These are phyloP conservation scores for Paracentrotus lividus DNA, from an alignment of 53 echinoderm and acorn worm species.

Conservation along the genomic window DNA sequence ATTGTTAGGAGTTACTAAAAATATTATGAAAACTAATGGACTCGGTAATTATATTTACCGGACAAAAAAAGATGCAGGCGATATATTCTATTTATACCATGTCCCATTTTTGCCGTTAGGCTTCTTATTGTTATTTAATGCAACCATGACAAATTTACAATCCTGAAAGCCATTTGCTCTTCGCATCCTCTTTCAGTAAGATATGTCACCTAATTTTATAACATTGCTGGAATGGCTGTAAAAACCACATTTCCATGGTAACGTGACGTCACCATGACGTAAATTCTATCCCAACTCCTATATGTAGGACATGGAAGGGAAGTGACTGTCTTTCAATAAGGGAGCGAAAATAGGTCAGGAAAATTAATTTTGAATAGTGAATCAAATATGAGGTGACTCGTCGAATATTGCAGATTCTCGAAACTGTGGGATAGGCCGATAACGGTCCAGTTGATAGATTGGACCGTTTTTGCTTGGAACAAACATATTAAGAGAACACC, in stretches of 20 bases:
- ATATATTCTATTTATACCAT: background rate
- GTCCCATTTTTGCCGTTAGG: background rate
- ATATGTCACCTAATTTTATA: background rate
- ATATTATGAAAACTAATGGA: too few relatives aligned
- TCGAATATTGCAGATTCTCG: background rate
- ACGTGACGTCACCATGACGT: conserved; percentile 25
- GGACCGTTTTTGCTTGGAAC: background rate
- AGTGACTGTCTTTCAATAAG: conserved; percentile 22
- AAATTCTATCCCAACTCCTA: background rate
- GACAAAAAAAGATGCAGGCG: too few relatives aligned
- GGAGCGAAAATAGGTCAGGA: background rate
- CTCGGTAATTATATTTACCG: too few relatives aligned
- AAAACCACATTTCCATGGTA: background rate
- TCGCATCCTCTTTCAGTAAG: background rate
- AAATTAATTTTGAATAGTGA: conserved; percentile 25
- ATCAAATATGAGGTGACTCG: background rate
- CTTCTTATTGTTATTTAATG: background rate
- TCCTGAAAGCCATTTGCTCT: background rate
- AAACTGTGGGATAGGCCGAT: background rate
- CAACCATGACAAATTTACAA: background rate
- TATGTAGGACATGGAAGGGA: background rate
- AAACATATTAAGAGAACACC: background rate
- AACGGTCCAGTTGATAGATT: background rate
- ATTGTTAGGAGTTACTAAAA: too few relatives aligned
- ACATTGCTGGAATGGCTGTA: background rate